Base-by-base conservation (phyloP, 2,888 invertebrate genomes). In the Patella ulyssiponensis region DNA sequence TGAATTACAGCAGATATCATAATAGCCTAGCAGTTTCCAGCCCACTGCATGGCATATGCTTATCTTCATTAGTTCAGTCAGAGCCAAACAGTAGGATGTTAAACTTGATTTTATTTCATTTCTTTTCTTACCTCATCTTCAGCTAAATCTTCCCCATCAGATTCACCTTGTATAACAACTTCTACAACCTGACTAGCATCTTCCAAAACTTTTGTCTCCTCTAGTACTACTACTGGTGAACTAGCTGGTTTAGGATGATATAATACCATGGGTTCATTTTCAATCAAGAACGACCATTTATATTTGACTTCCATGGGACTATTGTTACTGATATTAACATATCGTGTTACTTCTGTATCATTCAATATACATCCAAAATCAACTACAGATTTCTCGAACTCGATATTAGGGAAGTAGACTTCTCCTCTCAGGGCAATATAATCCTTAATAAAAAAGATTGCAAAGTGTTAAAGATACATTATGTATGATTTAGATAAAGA, bases 391-490 rank as follows among this genome's bases (percentile, higher is more conserved):
- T 94, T 93, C 80, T 93, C 88, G 76, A 95, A 91, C 69, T 92
- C 92, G 73, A 95, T 89, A 86, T 95, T 95, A 0, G 95, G 95
- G 88, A 94, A 95, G 91, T 94, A 94, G 1, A 95, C 93, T 89
- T 93, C 94, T 54, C 94, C 95, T 71, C 91, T 91, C 70, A 95
- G 88, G 82, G 93, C 93, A 73, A 95, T 92, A 79, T 92, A 92
- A 86, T 95, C 95, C 95, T 95, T 80, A 2, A 83, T 79, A 75
- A 44, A 44, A 44, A 44, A 44, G 9, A 44, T 44, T 44, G 9
- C 44, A 44, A 7, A 9, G 44, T 44, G 7, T 44, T 44, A 9
- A 44, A 1, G 44, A 44, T 44, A 44, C 7, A 44, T 44, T 9
- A 44, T 44, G 44, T 44, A 44, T 9, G 44, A 9, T 9, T 44